Percentiles rank a stretch among this genome's conserved stretches.
Conservation (phyloP, 2,888 invertebrate genomes). For the Rhingia rostrata region DNA sequence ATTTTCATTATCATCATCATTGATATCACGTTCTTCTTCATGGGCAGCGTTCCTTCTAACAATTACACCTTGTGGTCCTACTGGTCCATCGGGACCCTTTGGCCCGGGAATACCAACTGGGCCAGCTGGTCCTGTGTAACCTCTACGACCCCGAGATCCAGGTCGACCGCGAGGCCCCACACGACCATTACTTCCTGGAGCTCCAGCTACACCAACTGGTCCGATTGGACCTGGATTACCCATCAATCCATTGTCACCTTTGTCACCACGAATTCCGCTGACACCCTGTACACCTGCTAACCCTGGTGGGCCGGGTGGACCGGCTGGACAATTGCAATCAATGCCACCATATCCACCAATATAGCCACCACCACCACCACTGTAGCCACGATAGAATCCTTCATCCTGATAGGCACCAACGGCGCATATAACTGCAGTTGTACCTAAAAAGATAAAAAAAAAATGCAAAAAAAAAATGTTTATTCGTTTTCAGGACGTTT, state of each 20-base stretch:
- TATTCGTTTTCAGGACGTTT: background rate
- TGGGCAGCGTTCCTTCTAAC: constrained; percentile 45
- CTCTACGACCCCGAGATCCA: constrained; percentile 71
- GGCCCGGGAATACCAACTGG: constrained; percentile 70
- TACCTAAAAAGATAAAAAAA: constrained; percentile 21
- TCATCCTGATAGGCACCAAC: background rate
- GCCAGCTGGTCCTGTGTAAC: constrained; percentile 65
- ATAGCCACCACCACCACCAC: constrained; percentile 1
- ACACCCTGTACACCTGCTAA: constrained; percentile 41
- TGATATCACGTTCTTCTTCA: background rate
- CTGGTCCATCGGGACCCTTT: constrained; percentile 70
- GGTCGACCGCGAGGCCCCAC: constrained; percentile 71
- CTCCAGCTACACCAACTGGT: constrained; percentile 69
- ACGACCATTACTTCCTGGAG: constrained; percentile 19
- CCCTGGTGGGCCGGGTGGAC: constrained; percentile 58
- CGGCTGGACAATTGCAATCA: constrained; percentile 52
- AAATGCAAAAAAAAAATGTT: background rate
- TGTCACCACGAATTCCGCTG: constrained; percentile 47
- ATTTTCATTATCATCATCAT: background rate
- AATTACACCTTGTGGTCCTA: constrained; percentile 64
- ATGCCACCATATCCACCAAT: background rate
- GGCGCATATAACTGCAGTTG: constrained; percentile 26
- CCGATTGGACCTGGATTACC: constrained; percentile 44
- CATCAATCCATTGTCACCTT: constrained; percentile 15
- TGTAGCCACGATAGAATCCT: background rate